These are phyloP conservation scores for Cheiracanthium punctorium DNA, from an alignment of 2,888 invertebrate genomes.

Conservation along the genomic window DNA sequence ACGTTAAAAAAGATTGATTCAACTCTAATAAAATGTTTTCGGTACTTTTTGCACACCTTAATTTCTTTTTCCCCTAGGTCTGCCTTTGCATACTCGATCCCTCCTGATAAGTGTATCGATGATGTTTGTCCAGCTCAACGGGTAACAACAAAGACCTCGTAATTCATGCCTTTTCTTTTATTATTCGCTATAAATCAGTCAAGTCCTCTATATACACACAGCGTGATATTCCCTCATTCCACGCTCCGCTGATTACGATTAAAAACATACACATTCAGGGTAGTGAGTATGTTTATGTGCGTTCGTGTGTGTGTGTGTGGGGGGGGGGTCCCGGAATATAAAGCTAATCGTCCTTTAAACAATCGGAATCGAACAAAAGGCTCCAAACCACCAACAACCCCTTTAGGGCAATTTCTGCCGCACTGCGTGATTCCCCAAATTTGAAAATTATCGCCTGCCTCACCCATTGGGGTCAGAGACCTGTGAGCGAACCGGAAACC, in stretches of 20 bases:
- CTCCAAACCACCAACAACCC: not conserved
- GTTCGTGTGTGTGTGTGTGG: too few species aligned
- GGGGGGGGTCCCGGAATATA: not conserved
- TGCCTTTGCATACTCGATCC: too few species aligned
- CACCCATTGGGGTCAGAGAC: conserved; percentile 5
- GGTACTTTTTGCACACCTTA: too few species aligned
- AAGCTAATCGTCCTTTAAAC: not conserved
- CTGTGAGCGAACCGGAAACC: not conserved
- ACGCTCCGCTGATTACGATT: not conserved
- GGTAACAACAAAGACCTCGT: not conserved
- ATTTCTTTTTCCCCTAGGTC: too few species aligned
- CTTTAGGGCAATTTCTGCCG: not conserved
- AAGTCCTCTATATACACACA: not conserved
- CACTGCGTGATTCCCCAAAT: conserved; percentile 8
- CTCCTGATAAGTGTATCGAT: too few species aligned
- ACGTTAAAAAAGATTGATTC: too few species aligned
- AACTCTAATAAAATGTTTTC: too few species aligned
- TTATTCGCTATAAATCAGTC: not conserved
- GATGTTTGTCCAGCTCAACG: too few species aligned
- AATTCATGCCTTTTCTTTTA: not conserved
- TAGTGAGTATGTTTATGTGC: too few species aligned
- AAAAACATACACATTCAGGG: not conserved
- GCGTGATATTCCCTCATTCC: not conserved
- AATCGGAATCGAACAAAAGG: not conserved
- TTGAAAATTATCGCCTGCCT: not conserved